Evolutionary conservation across 2,888 invertebrate genomes (phyloP), one percentile per base, ranked within the genome.

Genomic region (Helleia helle): DNA sequence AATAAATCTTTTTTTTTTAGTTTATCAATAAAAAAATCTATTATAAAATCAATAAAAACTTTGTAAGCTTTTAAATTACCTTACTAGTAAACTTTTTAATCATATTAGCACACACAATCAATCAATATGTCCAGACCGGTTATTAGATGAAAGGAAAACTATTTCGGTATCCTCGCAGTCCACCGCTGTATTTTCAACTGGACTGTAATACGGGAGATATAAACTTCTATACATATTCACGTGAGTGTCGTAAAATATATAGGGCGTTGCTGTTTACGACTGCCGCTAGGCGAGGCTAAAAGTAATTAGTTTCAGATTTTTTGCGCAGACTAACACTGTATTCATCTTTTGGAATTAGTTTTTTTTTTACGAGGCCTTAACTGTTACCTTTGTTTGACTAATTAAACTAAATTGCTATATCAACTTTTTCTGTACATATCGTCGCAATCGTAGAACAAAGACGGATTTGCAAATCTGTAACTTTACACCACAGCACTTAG

Each of bases 171-270:
- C 43, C 40, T 44, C 49, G 54, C 65, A 54, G 50, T 44, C 54
- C 55, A 47, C 51, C 46, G 47, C 59, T 54, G 60, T 64, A 58
- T 61, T 62, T 66, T 59, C 57, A 54, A 65, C 59, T 56, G 61
- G 57, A 71, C 66, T 69, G 65, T 63, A 63, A 61, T 65, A 59
- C 58, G 56, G 52, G 54, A 60, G 53, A 56, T 55, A 62, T 66
- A 67, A 65, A 65, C 58, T 63, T 63, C 65, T 64, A 65, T 66
- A 66, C 59, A 65, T 64, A 69, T 71, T 72, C 66, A 71, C 66
- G 67, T 62, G 70, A 65, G 55, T 55, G 54, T 65, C 72, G 59
- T 72, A 70, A 74, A 73, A 66, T 60, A 62, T 70, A 80, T 69
- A 71, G 75, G 47, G 46, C 68, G 77, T 54, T 71, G 51, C 57